Evolutionary conservation across 2,113 vertebrate species (phyloP), one percentile per base, ranked within the genome.

Genomic region (Agelaius tricolor): DNA sequence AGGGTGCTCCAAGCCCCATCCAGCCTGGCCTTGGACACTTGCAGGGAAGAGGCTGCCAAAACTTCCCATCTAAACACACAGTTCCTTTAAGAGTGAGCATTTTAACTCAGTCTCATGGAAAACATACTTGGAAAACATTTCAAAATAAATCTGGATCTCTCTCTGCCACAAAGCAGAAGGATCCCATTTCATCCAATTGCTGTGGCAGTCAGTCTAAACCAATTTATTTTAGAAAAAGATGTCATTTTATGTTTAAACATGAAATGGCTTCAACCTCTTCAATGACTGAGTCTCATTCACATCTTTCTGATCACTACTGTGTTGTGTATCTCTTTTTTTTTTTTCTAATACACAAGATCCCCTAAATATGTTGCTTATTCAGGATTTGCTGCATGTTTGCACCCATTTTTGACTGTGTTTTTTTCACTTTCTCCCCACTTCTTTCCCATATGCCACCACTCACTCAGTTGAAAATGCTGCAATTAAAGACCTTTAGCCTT

Each of bases 401-500:
- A 20, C 5, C n/a, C 7, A 24, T 61, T 88, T 46, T n/a, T 35
- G 24, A 41, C n/a, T 0, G 0, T 2, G 5, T 15, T 83, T 92
- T 52, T 61, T 92, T 62, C 30, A 37, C 7, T 71, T 69, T 80
- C 12, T 62, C 11, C 13, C 16, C 8, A 18, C 5, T 59, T 76
- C 21, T 44, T 83, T 68, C 62, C 62, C 16, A 17, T 31, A 27
- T 11, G 41, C 23, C 11, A 62, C 27, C 23, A 27, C 26, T 63
- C 31, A n/a, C 31, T 72, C 66, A 18, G 58, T 52, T 75, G 69
- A 62, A 6, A 71, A 17, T 55, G 65, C 4, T 86, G 12, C 18
- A 94, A 7, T 44, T 78, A n/a, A 93, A 62, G n/a, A 15, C 8
- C n/a, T 61, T 89, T 81, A 95, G 59, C 43, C 17, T 23, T 94